Conservation (phyloP, 2,113 vertebrate genomes). For the Dasyurus viverrinus region DNA sequence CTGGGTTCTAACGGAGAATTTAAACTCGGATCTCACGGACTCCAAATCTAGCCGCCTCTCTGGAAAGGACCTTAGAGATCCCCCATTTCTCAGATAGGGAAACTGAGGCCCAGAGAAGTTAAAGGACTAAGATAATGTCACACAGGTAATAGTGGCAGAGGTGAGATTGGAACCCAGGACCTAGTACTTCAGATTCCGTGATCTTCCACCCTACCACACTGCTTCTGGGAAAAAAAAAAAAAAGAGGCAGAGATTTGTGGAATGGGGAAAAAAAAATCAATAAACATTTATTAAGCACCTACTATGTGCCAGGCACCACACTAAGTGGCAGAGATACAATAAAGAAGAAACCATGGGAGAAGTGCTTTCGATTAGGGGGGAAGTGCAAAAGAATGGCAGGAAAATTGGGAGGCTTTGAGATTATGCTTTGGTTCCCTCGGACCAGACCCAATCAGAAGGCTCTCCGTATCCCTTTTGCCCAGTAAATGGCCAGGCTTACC, state of each 20-base stretch:
- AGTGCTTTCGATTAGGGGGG: background rate
- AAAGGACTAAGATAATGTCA: background rate
- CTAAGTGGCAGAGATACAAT: background rate
- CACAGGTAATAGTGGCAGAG: background rate
- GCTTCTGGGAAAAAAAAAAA: background rate
- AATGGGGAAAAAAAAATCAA: background rate
- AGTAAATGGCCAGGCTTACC: background rate
- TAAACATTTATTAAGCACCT: background rate
- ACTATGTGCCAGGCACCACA: background rate
- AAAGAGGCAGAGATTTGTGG: background rate
- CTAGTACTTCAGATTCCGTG: background rate
- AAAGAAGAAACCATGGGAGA: background rate
- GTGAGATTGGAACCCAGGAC: background rate
- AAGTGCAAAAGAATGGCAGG: background rate
- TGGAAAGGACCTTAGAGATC: background rate
- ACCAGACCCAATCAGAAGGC: constrained; percentile 41
- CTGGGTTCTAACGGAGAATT: background rate
- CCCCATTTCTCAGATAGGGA: background rate
- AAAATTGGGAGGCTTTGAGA: background rate
- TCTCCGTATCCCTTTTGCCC: constrained; percentile 32
- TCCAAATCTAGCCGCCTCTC: background rate
- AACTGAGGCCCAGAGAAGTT: background rate
- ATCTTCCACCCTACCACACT: background rate
- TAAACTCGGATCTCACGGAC: background rate
- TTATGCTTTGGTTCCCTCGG: constrained; percentile 41